Evolutionary conservation across 2,797 vertebrate species (phyloP), one percentile per base, ranked within the genome.

Genomic region (Dromococcyx pavoninus): DNA sequence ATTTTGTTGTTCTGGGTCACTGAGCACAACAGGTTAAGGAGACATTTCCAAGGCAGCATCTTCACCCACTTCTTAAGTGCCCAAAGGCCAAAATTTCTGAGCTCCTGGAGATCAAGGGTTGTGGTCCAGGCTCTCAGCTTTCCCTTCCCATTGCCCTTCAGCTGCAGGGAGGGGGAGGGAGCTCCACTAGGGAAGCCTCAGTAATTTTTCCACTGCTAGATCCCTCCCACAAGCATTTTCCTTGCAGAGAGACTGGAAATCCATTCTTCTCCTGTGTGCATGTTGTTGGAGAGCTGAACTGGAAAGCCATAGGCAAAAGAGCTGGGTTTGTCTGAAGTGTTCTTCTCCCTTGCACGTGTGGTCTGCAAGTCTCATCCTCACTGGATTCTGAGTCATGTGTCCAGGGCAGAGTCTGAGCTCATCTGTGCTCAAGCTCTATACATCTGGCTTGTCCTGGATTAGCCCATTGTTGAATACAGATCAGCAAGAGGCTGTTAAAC

Each of bases 1-100:
- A 0, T 13, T 23, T 28, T 9, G 9, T 16, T 18, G 18, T n/a
- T 43, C 1, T 0, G 14, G 11, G 48, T 22, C 37, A 56, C 22
- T 4, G 61, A 43, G 50, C 1, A 0, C 35, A 22, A 6, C 43
- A 69, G 23, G 17, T 22, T 18, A 2, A 56, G 48, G 73, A 60
- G 44, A 11, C 2, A 0, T 7, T 57, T 18, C 50, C 73, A 27
- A n/a, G 19, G 60, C 43, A 64, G 30, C 66, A 69, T 53, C 77
- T 86, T 78, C 61, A 23, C 30, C 27, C 3, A 1, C 54, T 62
- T 19, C 61, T 30, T 25, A 35, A 27, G 33, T 9, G 5, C 56
- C 9, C 5, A 9, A 56, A 41, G 57, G 17, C 27, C 44, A 24
- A 39, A 11, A 37, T 13, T 33, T 54, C 41, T 24, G 23, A 67